A percentile compares a stretch with the other conserved stretches of the same genome.
These are phyloP conservation scores for Leucoraja erinaceus DNA, from an alignment of 2,113 vertebrate species.

Conservation along the genomic window DNA sequence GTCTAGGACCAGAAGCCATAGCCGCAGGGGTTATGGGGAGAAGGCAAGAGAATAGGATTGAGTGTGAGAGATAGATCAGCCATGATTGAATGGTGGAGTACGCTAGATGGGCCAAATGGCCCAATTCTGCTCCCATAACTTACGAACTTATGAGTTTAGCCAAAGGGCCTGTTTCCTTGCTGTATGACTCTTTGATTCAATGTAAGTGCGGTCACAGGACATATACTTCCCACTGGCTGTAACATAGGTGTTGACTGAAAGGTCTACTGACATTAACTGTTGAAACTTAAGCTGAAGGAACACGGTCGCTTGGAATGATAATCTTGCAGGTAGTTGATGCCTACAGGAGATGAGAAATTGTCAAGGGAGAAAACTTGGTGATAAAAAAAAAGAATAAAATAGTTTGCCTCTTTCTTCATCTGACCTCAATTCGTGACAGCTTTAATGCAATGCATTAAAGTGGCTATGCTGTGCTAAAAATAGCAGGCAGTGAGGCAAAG, in stretches of 20 bases:
- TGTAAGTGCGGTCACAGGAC: neutral
- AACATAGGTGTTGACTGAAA: neutral
- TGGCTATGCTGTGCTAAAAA: neutral
- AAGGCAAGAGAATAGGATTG: no score
- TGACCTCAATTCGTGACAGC: constrained; percentile 29
- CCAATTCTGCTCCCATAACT: neutral
- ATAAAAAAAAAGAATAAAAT: neutral
- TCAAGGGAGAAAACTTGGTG: neutral
- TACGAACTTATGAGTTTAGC: neutral
- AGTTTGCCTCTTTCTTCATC: neutral
- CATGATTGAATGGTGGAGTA: no score
- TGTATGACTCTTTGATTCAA: no score
- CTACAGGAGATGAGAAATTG: neutral
- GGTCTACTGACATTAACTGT: neutral
- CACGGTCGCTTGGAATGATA: neutral
- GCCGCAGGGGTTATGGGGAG: no score
- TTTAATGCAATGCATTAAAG: constrained; percentile 13
- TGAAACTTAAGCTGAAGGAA: neutral
- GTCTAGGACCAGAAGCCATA: no score
- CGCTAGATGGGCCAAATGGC: neutral
- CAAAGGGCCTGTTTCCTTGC: no score
- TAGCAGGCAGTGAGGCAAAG: neutral
- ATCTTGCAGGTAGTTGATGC: neutral
- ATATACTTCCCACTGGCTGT: no score
- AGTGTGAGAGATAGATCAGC: no score